phyloP scores from a whole-genome alignment of 2,888 invertebrate genomes.

The Synergus laeviventris region DNA sequence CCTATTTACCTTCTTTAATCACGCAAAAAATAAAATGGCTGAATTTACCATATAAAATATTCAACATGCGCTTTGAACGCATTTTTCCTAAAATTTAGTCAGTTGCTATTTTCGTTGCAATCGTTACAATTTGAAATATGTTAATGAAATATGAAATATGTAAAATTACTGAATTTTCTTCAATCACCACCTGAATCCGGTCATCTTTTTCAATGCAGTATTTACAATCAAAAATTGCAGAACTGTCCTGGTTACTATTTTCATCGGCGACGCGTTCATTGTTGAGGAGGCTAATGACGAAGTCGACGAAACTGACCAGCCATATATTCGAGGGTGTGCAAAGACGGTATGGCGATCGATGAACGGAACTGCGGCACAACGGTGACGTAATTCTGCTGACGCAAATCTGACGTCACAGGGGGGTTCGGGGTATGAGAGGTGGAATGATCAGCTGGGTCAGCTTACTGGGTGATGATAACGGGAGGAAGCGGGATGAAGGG shows the following conservation, averaged over 20 bases:
- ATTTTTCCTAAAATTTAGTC: no score
- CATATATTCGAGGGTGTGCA: conserved; percentile 27
- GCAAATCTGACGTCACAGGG: conserved; percentile 70
- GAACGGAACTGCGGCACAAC: conserved; percentile 74
- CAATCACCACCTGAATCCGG: neutral
- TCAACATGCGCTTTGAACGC: no score
- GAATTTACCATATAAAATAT: no score
- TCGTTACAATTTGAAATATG: no score
- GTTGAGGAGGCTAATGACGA: conserved; percentile 3
- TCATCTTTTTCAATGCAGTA: neutral
- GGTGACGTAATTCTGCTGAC: conserved; percentile 70
- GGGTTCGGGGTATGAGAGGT: conserved; percentile 44
- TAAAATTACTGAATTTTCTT: conserved; percentile 9
- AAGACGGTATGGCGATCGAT: conserved; percentile 64
- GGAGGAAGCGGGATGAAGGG: conserved; percentile 76
- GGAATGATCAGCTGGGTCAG: conserved; percentile 62
- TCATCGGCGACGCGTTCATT: neutral
- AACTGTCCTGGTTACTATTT: conserved; percentile 15
- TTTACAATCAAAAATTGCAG: neutral
- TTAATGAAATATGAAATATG: no score
- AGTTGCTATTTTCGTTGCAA: no score
- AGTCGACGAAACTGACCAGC: conserved; percentile 22
- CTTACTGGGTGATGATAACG: conserved; percentile 73
- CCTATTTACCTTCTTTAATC: no score
- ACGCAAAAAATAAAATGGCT: no score